Evolutionary conservation across 2,888 invertebrate genomes (phyloP).

Genomic region (Opisthograptis luteolata): DNA sequence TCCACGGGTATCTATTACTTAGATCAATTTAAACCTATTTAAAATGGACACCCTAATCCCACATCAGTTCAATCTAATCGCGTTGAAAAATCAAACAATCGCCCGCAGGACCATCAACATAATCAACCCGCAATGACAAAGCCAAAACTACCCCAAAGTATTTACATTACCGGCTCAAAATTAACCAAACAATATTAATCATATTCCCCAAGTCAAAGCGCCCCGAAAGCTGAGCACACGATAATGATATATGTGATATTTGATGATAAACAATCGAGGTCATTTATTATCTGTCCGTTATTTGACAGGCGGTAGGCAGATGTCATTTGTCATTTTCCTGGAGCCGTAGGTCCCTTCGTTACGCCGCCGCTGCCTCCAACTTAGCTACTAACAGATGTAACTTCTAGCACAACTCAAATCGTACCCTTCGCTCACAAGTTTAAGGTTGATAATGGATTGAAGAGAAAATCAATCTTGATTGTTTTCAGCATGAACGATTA

Average conservation of each 20-base stretch:
- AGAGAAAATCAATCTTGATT: constrained; percentile 79
- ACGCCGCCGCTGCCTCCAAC: constrained; percentile 70
- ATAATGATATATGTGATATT: constrained; percentile 85
- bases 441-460: constrained; percentile 52
- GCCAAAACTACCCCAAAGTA: constrained; percentile 73
- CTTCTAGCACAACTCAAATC: constrained; percentile 41
- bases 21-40: constrained; percentile 18
- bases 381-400: constrained; percentile 78
- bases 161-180: constrained; percentile 76
- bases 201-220: constrained; percentile 68
- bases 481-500: constrained; percentile 85
- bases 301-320: constrained; percentile 88
- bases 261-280: constrained; percentile 86
- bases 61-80: constrained; percentile 39
- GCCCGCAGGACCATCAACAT: constrained; percentile 50
- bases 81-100: constrained; percentile 51
- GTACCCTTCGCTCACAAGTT: constrained; percentile 39
- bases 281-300: constrained; percentile 88
- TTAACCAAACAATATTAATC: constrained; percentile 84
- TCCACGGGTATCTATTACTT: constrained; percentile 8
- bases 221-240: constrained; percentile 75
- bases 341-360: constrained; percentile 84
- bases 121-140: constrained; percentile 72
- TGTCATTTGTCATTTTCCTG: constrained; percentile 87
- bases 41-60: constrained; percentile 41